phyloP scores from a whole-genome alignment of 2,113 vertebrate genomes.

The Vimba vimba region DNA sequence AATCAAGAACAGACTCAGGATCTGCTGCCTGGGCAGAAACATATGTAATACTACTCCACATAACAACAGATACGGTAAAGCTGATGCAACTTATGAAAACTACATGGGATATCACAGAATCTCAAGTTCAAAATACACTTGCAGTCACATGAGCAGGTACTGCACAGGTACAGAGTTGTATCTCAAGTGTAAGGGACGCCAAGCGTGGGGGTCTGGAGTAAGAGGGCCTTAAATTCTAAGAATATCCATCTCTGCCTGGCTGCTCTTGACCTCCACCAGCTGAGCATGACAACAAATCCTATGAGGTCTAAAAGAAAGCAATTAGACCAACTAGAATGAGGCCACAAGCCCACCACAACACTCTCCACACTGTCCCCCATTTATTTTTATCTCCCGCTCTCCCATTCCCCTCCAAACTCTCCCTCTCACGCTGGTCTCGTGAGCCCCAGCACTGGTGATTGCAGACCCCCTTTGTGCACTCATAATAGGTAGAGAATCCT shows the following conservation, averaged over 20 bases:
- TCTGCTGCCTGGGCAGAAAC: background rate
- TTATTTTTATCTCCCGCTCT: constrained; percentile 28
- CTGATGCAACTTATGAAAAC: background rate
- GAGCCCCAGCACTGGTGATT: constrained; percentile 66
- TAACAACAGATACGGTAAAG: constrained; percentile 15
- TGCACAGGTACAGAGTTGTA: background rate
- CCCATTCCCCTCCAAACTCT: constrained; percentile 25
- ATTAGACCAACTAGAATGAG: constrained; percentile 19
- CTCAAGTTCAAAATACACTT: too few species aligned
- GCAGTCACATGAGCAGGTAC: background rate
- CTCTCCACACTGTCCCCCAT: background rate
- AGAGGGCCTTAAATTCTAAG: constrained; percentile 22
- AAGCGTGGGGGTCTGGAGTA: background rate
- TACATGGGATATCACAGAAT: too few species aligned
- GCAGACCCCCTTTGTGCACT: constrained; percentile 62
- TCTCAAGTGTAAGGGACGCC: background rate
- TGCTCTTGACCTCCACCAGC: constrained; percentile 31
- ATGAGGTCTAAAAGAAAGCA: constrained; percentile 40
- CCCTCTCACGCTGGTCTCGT: constrained; percentile 34
- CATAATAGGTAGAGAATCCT: constrained; percentile 74
- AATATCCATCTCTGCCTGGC: constrained; percentile 41
- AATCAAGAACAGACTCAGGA: background rate
- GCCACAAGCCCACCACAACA: constrained; percentile 23
- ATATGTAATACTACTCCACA: constrained; percentile 41
- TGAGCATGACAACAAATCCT: constrained; percentile 60